Conservation (phyloP, 1,140 invertebrate species). For the Eriosoma lanigerum region DNA sequence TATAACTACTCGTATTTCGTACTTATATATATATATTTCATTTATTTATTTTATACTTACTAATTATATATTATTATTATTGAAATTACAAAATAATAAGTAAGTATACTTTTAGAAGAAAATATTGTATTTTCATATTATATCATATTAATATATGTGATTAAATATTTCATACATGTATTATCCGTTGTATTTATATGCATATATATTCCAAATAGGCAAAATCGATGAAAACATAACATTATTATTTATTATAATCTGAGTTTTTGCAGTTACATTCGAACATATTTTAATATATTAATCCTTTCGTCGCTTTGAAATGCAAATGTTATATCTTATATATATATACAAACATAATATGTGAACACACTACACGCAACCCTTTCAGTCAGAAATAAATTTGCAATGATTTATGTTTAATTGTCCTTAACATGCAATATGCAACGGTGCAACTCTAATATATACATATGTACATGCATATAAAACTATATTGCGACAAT, state of each 20-base stretch:
- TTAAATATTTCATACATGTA: too few relatives aligned
- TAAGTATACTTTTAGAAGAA: too few relatives aligned
- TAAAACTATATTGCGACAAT: not conserved
- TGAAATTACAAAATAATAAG: too few relatives aligned
- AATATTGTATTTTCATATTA: too few relatives aligned
- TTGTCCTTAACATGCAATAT: not conserved
- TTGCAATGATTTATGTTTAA: constrained; percentile 13
- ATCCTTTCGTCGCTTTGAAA: constrained; percentile 30
- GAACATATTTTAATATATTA: not conserved
- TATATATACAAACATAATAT: not conserved
- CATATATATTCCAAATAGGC: not conserved
- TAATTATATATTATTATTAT: too few relatives aligned
- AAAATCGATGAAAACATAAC: not conserved
- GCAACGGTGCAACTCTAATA: not conserved
- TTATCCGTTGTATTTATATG: not conserved
- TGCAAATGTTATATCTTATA: constrained; percentile 10
- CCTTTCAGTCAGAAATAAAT: not conserved
- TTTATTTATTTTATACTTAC: too few relatives aligned
- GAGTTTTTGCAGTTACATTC: not conserved
- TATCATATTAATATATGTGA: too few relatives aligned
- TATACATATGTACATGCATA: not conserved
- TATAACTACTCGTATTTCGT: too few relatives aligned
- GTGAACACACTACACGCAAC: not conserved
- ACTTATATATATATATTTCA: too few relatives aligned
- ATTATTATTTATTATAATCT: not conserved